A percentile compares a stretch with the other conserved stretches of the same genome.
phyloP scores from a whole-genome alignment of 2,113 vertebrate genomes.

The Dromaius novaehollandiae region DNA sequence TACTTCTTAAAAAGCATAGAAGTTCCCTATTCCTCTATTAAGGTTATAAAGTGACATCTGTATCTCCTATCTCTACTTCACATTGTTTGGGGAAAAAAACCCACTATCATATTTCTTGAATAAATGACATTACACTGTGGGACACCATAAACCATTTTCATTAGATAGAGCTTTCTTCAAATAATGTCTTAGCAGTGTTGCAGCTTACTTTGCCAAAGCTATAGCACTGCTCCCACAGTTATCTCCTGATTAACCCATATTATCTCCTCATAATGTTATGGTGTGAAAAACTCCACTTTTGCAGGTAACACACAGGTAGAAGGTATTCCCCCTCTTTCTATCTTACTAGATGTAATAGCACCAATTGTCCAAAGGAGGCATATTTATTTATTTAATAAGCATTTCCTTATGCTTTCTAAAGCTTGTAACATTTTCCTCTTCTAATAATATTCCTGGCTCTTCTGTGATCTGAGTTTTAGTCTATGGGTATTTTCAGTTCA shows the following conservation, averaged over 20 bases:
- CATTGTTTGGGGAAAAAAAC: constrained; percentile 11
- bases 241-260: neutral
- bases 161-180: neutral
- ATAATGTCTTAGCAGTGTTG: neutral
- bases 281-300: neutral
- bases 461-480: neutral
- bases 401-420: neutral
- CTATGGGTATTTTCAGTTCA: neutral
- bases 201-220: constrained; percentile 4
- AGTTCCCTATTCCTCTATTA: neutral
- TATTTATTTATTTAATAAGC: neutral
- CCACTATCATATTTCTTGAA: neutral
- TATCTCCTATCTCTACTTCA: neutral
- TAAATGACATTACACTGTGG: neutral
- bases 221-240: neutral
- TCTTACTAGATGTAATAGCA: neutral
- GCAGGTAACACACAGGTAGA: neutral
- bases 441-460: neutral
- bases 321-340: neutral
- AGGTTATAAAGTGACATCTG: neutral
- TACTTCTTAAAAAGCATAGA: neutral
- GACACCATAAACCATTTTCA: constrained; percentile 32
- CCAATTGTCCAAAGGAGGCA: neutral
- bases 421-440: neutral
- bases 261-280: neutral